Percentiles rank a stretch among this genome's conserved stretches.
Evolutionary conservation across 2,888 invertebrate species (phyloP).

Genomic region (Macrophya annulata): DNA sequence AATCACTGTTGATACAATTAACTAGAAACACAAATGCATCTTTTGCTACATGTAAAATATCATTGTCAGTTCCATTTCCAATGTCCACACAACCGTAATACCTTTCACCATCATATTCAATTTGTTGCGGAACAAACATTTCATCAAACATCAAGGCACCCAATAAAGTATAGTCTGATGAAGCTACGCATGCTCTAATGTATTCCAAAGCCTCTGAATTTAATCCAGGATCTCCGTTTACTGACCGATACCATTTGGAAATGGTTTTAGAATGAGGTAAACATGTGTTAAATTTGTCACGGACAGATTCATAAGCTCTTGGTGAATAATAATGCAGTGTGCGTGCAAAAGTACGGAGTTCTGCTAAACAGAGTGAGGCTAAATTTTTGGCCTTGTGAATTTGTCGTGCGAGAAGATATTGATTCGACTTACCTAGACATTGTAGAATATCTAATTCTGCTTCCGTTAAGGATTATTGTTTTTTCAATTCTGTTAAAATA

Average conservation of each 20-base stretch:
- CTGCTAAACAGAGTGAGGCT: background rate
- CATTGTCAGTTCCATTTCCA: slow-evolving; percentile 53
- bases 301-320: slow-evolving; percentile 65
- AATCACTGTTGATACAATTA: slow-evolving; percentile 66
- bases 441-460: background rate
- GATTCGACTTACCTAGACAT: background rate
- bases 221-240: slow-evolving; percentile 69
- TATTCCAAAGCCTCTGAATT: slow-evolving; percentile 65
- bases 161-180: slow-evolving; percentile 58
- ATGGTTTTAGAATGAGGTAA: slow-evolving; percentile 69
- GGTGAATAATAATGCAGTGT: slow-evolving; percentile 63
- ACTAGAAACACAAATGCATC: slow-evolving; percentile 70
- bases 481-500: background rate
- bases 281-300: slow-evolving; percentile 65
- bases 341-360: slow-evolving; percentile 52
- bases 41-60: slow-evolving; percentile 59
- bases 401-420: background rate
- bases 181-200: slow-evolving; percentile 60
- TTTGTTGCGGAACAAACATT: slow-evolving; percentile 66
- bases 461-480: background rate
- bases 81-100: slow-evolving; percentile 59
- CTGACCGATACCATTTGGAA: slow-evolving; percentile 65
- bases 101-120: slow-evolving; percentile 60
- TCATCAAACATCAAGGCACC: slow-evolving; percentile 67
- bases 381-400: slow-evolving; percentile 14